phyloP scores from a whole-genome alignment of 2,797 vertebrate genomes.

The Rousettus madagascariensis region DNA sequence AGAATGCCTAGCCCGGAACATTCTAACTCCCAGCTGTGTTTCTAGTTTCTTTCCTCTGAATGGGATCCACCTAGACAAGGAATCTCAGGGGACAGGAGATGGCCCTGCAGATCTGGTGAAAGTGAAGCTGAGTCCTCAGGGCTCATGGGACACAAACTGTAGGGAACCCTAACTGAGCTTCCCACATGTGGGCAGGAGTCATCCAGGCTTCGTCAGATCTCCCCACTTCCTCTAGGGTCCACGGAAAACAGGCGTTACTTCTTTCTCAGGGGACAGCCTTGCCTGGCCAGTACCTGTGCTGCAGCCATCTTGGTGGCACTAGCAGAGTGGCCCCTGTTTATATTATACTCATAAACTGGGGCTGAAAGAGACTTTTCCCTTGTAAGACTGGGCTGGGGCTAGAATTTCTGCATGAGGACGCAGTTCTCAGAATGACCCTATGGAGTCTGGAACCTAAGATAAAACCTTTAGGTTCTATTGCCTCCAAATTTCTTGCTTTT shows the following conservation, averaged over 20 bases:
- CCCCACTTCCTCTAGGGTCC: not conserved
- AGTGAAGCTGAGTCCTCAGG: not conserved
- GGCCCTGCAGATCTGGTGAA: not conserved
- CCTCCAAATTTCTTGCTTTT: not conserved
- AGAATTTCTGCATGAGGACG: not conserved
- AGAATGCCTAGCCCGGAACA: not conserved
- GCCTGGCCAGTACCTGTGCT: not conserved
- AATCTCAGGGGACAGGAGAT: not conserved
- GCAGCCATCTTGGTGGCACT: not conserved
- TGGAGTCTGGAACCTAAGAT: not conserved
- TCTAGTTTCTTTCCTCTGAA: not conserved
- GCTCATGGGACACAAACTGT: not conserved
- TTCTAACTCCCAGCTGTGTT: not conserved
- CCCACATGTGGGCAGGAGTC: not conserved
- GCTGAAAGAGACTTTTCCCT: not conserved
- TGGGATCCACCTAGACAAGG: not conserved
- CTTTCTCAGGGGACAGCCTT: not conserved
- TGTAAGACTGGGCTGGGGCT: not conserved
- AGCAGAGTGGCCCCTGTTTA: not conserved
- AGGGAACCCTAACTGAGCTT: not conserved
- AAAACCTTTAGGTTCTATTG: not conserved
- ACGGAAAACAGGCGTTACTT: constrained; percentile 4
- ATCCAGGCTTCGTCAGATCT: not conserved
- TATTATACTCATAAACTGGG: not conserved
- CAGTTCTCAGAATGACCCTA: not conserved